Conservation (phyloP, 2,888 invertebrate species). For the Macaria liturata region DNA sequence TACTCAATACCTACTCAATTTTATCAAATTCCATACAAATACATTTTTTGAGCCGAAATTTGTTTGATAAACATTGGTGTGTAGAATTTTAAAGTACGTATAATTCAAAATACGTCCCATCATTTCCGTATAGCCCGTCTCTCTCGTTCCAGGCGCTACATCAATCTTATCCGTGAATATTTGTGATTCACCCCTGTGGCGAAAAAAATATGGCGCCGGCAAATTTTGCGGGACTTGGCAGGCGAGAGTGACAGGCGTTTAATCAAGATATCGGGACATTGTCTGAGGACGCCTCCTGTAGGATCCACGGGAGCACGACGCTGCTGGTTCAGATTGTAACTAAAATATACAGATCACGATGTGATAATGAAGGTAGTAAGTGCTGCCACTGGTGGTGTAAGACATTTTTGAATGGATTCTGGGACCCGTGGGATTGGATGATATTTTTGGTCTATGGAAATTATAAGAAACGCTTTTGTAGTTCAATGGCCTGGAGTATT, state of each 20-base stretch:
- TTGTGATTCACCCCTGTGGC: slow-evolving; percentile 32
- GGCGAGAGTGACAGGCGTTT: slow-evolving; percentile 25
- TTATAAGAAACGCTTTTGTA: background rate
- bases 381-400: too few relatives aligned
- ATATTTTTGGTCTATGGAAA: background rate
- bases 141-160: slow-evolving; percentile 22
- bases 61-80: too few relatives aligned
- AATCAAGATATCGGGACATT: slow-evolving; percentile 29
- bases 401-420: too few relatives aligned
- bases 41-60: too few relatives aligned
- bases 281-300: slow-evolving; percentile 15
- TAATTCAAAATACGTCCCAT: too few relatives aligned
- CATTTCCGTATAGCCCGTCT: too few relatives aligned
- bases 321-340: background rate
- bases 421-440: background rate
- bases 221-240: slow-evolving; percentile 20
- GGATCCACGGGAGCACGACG: background rate
- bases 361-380: too few relatives aligned
- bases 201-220: slow-evolving; percentile 27
- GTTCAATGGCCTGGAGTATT: too few relatives aligned
- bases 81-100: too few relatives aligned
- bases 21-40: too few relatives aligned
- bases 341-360: too few relatives aligned
- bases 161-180: slow-evolving; percentile 45
- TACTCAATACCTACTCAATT: too few relatives aligned